Conservation (phyloP, 2,113 vertebrate genomes). For the Galemys pyrenaicus region DNA sequence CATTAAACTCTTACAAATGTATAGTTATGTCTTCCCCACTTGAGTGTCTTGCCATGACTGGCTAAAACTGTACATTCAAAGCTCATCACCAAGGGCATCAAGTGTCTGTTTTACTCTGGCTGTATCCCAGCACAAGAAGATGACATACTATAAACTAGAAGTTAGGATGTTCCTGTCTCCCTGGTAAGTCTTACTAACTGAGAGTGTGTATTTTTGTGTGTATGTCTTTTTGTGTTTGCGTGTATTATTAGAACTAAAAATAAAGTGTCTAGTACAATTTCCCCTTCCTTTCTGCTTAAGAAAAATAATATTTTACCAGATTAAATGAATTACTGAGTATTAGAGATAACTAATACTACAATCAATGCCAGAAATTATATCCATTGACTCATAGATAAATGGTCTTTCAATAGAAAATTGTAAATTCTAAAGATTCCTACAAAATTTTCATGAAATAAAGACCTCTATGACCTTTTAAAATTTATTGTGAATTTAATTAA, state of each 20-base stretch:
- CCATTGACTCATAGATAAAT: not conserved
- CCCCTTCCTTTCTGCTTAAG: not conserved
- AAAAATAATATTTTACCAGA: not conserved
- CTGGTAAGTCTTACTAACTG: not conserved
- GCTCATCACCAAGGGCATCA: not conserved
- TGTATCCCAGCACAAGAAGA: not conserved
- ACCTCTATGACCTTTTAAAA: not conserved
- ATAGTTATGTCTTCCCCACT: not conserved
- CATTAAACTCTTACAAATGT: not conserved
- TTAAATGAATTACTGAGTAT: not conserved
- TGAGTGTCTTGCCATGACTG: not conserved
- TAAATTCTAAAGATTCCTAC: not conserved
- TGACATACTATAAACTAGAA: not conserved
- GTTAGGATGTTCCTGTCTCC: not conserved
- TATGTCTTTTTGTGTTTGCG: not conserved
- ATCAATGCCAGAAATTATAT: not conserved
- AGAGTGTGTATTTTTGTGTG: not conserved
- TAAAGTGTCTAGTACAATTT: not conserved
- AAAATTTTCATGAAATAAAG: not conserved
- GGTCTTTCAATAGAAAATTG: not conserved
- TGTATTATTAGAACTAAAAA: not conserved
- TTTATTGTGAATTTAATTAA: constrained; percentile 11
- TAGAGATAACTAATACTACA: not conserved
- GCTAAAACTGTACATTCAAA: not conserved
- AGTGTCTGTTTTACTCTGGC: not conserved